A percentile compares a stretch with the other conserved stretches of the same genome.
Evolutionary conservation across 1,140 invertebrate species (phyloP).

Genomic region (Caenorhabditis brenneri): DNA sequence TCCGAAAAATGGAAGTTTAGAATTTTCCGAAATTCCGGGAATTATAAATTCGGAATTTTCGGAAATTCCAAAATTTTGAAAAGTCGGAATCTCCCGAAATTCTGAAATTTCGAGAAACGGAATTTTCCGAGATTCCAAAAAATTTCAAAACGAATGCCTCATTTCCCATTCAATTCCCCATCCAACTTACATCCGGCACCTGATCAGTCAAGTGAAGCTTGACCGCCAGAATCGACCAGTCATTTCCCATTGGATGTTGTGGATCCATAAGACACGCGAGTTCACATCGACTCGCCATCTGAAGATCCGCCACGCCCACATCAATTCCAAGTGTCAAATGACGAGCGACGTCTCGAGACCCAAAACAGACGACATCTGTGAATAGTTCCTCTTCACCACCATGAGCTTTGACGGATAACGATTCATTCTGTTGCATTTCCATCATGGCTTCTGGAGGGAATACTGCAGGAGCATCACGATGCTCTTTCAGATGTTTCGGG

Average conservation of each 20-base stretch:
- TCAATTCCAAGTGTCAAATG: constrained; percentile 73
- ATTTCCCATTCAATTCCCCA: too few species aligned
- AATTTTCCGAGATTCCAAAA: too few species aligned
- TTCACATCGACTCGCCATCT: constrained; percentile 73
- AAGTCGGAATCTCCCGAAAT: too few species aligned
- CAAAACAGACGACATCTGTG: constrained; percentile 77
- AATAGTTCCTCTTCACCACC: constrained; percentile 77
- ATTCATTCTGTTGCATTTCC: constrained; percentile 74
- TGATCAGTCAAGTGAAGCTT: constrained; percentile 77
- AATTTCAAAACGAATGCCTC: too few species aligned
- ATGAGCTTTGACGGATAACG: constrained; percentile 74
- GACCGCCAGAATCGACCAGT: constrained; percentile 83
- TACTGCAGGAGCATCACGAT: constrained; percentile 70
- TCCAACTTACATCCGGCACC: constrained; percentile 73
- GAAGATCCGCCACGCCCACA: constrained; percentile 74
- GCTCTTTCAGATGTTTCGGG: constrained; percentile 67
- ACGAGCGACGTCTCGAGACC: constrained; percentile 72
- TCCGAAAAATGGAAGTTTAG: too few species aligned
- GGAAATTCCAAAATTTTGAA: too few species aligned
- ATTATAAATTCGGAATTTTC: too few species aligned
- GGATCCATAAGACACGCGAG: constrained; percentile 78
- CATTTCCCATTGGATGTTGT: constrained; percentile 80
- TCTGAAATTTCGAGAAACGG: too few species aligned
- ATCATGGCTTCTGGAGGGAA: constrained; percentile 76
- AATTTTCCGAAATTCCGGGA: too few species aligned